A percentile compares a stretch with the other conserved stretches of the same genome.
phyloP scores from a whole-genome alignment of 30 jellyfish, hydroid and myxozoan species.

The Pseudorhiza aurosa region DNA sequence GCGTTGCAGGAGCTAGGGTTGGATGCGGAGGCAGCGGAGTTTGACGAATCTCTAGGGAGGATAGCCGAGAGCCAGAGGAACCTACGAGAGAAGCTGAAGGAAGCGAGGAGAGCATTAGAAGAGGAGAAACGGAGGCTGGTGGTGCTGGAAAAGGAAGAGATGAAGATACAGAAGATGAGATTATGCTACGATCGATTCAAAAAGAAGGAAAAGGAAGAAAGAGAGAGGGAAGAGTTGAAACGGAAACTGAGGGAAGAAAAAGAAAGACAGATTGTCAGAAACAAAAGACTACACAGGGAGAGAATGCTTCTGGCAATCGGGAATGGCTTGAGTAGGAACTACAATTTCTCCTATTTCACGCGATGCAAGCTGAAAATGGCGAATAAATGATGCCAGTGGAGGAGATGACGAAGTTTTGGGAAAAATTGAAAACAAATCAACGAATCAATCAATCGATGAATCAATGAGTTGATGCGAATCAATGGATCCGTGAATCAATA shows the following conservation, averaged over 20 bases:
- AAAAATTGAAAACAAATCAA: no score
- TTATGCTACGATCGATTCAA: constrained; percentile 14
- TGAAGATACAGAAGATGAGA: constrained; percentile 25
- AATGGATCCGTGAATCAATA: no score
- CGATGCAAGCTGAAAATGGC: neutral
- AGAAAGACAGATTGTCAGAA: constrained; percentile 11
- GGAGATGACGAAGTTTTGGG: neutral
- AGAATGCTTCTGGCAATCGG: constrained; percentile 35
- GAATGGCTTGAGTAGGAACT: constrained; percentile 20
- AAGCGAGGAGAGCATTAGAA: neutral
- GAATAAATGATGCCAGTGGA: neutral
- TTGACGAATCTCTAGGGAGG: neutral
- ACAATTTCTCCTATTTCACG: constrained; percentile 44
- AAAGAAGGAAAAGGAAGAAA: constrained; percentile 42
- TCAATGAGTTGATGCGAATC: no score
- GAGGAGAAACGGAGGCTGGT: constrained; percentile 7
- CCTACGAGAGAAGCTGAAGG: neutral
- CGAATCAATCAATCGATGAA: no score
- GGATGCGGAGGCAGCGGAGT: constrained; percentile 19
- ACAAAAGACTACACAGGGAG: constrained; percentile 36
- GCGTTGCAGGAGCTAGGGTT: constrained; percentile 30
- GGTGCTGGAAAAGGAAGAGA: constrained; percentile 2
- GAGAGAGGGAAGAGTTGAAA: constrained; percentile 39
- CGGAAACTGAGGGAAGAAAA: constrained; percentile 25
- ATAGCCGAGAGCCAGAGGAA: neutral